phyloP scores from a whole-genome alignment of 2,888 invertebrate species.

The Hypsopygia costalis region DNA sequence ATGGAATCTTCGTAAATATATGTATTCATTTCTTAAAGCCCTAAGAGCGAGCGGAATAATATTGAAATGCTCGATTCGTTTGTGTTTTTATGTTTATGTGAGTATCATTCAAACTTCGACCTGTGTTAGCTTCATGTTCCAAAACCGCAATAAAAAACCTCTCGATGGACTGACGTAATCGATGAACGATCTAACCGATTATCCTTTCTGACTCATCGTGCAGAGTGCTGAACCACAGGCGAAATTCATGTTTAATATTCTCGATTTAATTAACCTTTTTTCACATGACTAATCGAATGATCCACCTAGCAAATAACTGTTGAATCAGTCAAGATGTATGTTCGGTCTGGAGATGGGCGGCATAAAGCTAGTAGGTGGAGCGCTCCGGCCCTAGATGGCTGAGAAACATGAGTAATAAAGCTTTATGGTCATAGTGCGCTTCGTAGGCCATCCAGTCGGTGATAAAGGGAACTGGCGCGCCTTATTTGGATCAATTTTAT shows the following conservation, averaged over 20 bases:
- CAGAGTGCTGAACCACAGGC: slow-evolving; percentile 26
- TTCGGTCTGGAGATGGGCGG: background rate
- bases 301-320: slow-evolving; percentile 8
- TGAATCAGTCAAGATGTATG: background rate
- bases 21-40: too few species aligned
- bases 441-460: background rate
- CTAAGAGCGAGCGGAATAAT: too few species aligned
- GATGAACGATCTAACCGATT: slow-evolving; percentile 51
- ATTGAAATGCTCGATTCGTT: too few species aligned
- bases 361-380: background rate
- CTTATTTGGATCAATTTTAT: background rate
- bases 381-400: slow-evolving; percentile 1
- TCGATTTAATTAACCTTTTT: slow-evolving; percentile 53
- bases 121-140: background rate
- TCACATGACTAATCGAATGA: slow-evolving; percentile 50
- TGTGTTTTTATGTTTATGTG: too few species aligned
- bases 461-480: slow-evolving; percentile 1
- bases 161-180: slow-evolving; percentile 47
- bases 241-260: slow-evolving; percentile 37
- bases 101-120: slow-evolving; percentile 3
- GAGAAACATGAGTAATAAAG: slow-evolving; percentile 6
- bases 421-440: slow-evolving; percentile 2
- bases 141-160: slow-evolving; percentile 7
- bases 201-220: slow-evolving; percentile 54
- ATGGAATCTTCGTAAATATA: too few species aligned